Conservation (phyloP, 2,888 invertebrate species). For the Myathropa florea region DNA sequence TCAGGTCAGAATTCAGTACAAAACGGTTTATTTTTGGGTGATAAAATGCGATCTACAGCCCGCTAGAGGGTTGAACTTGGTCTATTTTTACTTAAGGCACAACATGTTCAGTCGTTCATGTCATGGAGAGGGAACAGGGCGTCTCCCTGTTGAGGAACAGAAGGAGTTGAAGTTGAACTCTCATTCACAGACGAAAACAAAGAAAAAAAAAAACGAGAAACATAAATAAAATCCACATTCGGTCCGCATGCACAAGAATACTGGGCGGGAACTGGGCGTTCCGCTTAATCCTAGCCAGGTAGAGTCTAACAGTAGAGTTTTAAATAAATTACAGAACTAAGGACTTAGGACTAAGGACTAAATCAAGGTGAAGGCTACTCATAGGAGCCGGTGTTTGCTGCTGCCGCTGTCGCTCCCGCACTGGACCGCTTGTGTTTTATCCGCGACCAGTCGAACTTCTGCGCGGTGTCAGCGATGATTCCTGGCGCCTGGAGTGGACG, state of each 20-base stretch:
- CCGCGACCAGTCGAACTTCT: conserved; percentile 64
- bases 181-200: not conserved
- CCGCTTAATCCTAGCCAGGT: conserved; percentile 48
- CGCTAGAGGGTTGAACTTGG: not conserved
- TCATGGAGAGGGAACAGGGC: not conserved
- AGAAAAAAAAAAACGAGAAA: not conserved
- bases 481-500: conserved; percentile 71
- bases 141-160: not conserved
- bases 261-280: conserved; percentile 42
- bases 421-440: conserved; percentile 58
- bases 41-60: not conserved
- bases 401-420: not conserved
- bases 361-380: conserved; percentile 25
- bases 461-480: conserved; percentile 68
- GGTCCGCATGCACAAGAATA: conserved; percentile 29
- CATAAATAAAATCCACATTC: not conserved
- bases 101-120: not conserved
- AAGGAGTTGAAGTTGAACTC: not conserved
- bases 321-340: conserved; percentile 41
- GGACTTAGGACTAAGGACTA: conserved; percentile 8
- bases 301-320: conserved; percentile 8
- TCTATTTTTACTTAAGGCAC: conserved; percentile 28
- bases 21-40: not conserved
- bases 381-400: not conserved
- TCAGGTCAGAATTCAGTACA: not conserved